Conservation (phyloP, 2,888 invertebrate species). For the Amorpha juglandis region DNA sequence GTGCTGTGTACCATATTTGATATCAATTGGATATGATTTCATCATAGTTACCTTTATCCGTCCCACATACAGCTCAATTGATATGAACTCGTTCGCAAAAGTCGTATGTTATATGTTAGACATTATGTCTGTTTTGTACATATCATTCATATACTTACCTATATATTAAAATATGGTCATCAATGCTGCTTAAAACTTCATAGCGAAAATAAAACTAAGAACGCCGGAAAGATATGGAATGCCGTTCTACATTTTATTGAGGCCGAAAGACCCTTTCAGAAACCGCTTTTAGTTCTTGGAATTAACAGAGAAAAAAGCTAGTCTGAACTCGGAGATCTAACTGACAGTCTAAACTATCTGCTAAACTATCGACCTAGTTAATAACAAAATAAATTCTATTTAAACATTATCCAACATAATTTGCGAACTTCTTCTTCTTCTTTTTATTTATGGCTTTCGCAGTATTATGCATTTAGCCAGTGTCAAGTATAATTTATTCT, state of each 20-base stretch:
- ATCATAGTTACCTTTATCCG: slow-evolving; percentile 39
- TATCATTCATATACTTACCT: no score
- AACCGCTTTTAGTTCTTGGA: neutral
- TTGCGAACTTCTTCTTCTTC: no score
- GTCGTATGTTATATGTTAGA: neutral
- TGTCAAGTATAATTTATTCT: no score
- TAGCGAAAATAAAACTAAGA: no score
- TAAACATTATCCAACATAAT: neutral
- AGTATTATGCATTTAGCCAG: no score
- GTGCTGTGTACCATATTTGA: slow-evolving; percentile 56
- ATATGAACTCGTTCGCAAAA: slow-evolving; percentile 13
- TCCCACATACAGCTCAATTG: slow-evolving; percentile 20
- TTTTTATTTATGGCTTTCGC: no score
- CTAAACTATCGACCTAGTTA: neutral
- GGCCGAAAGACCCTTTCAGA: neutral
- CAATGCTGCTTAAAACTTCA: no score
- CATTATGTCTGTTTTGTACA: no score
- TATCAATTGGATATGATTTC: slow-evolving; percentile 45
- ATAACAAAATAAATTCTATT: neutral
- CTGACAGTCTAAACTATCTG: neutral
- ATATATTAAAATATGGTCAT: no score
- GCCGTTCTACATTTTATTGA: no score
- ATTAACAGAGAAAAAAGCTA: neutral
- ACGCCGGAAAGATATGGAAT: no score
- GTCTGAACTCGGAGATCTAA: neutral